A percentile compares a stretch with the other conserved stretches of the same genome.
Evolutionary conservation across 2,888 invertebrate species (phyloP).

Genomic region (Dynastes grantii): DNA sequence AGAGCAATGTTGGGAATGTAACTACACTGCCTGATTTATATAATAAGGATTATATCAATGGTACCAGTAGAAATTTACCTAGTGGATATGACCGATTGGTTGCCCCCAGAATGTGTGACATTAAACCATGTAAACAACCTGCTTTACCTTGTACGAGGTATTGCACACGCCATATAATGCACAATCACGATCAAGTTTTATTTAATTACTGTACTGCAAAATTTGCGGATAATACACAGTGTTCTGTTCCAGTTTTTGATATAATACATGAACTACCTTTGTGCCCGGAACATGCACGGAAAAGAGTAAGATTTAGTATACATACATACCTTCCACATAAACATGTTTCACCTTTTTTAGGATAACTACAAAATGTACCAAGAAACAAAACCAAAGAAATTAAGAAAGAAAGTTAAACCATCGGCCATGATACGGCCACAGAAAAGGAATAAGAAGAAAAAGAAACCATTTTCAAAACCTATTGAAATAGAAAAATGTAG

Average conservation of each 20-base stretch:
- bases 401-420: slow-evolving; percentile 76
- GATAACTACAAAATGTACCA: slow-evolving; percentile 88
- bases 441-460: slow-evolving; percentile 74
- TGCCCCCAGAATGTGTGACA: slow-evolving; percentile 55
- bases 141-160: slow-evolving; percentile 86
- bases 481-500: slow-evolving; percentile 49
- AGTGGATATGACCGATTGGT: slow-evolving; percentile 57
- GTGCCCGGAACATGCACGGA: slow-evolving; percentile 89
- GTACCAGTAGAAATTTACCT: slow-evolving; percentile 30
- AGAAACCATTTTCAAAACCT: slow-evolving; percentile 53
- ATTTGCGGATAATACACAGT: slow-evolving; percentile 85
- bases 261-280: slow-evolving; percentile 86
- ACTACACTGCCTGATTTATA: slow-evolving; percentile 59
- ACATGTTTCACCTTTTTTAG: slow-evolving; percentile 66
- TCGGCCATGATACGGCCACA: slow-evolving; percentile 74
- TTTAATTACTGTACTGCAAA: slow-evolving; percentile 88
- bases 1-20: slow-evolving; percentile 70
- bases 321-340: slow-evolving; percentile 1
- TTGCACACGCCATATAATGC: slow-evolving; percentile 89
- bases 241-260: slow-evolving; percentile 86
- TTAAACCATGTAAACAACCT: slow-evolving; percentile 65
- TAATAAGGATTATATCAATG: slow-evolving; percentile 32
- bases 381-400: slow-evolving; percentile 82
- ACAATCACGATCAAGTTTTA: slow-evolving; percentile 83
- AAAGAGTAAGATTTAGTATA: slow-evolving; percentile 74